Base-by-base conservation (phyloP, 2,888 invertebrate species). In the Didymodactylos carnosus region DNA sequence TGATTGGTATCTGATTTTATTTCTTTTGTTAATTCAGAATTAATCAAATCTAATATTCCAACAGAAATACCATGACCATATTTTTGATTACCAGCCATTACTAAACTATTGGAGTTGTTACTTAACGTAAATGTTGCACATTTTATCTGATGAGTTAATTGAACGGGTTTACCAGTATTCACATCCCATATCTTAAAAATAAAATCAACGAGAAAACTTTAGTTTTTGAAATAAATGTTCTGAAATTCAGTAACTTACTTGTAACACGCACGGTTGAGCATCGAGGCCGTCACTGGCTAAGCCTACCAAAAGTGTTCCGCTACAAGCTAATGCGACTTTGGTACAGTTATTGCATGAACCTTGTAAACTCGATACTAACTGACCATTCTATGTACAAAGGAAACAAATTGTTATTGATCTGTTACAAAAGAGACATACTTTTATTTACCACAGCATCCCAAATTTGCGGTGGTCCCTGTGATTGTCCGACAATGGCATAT, bases 51-150 rank as follows among this genome's bases (percentile, higher is more conserved):
- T 10, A 75, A 39, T 3, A 75, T 73, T 10, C 75, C 75, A 62
- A 75, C 72, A 41, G 70, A 70, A 40, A 75, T 73, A 13, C 75
- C 75, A 39, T 62, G 51, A n/a, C 75, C 75, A 23, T 70, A 75
- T 25, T 72, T 73, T 62, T 75, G 75, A 70, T 75, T 75, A 51
- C 75, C 73, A 51, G 75, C 75, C 75, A 75, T 75, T 16, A 70
- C 43, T 0, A 75, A 51, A 39, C 49, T 73, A 71, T 75, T 75
- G 13, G 75, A 72, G 51, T 75, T 70, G 10, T 70, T 49, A 41
- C 72, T 73, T 40, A 75, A 39, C 23, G 69, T 35, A 46, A 75
- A 75, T 53, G 72, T 70, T 7, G 70, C 73, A 27, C 75, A 75
- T 70, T 75, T 75, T 29, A 75, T 75, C 39, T 75, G 75, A 75